Conservation (phyloP, 2,888 invertebrate genomes). For the Ptilodon capucinus region DNA sequence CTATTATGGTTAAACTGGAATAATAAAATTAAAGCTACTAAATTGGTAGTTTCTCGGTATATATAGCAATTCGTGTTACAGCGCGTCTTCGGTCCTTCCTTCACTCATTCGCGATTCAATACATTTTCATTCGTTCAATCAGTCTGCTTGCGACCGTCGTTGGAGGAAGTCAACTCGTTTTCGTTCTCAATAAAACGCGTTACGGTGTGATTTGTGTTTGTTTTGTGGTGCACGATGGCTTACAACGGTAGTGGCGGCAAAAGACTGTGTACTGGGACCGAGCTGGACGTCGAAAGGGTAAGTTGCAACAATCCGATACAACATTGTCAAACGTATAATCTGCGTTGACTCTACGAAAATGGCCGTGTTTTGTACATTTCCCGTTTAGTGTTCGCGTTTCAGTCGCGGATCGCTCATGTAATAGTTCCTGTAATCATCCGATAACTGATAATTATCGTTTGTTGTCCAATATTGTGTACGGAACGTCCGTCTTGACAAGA, state of each 20-base stretch:
- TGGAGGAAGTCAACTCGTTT: conserved; percentile 51
- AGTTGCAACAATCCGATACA: conserved; percentile 42
- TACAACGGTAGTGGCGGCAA: conserved; percentile 86
- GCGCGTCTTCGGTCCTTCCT: conserved; percentile 23
- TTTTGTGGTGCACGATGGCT: conserved; percentile 86
- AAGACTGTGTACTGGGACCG: conserved; percentile 79
- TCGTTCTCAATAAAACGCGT: conserved; percentile 60
- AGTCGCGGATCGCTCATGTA: conserved; percentile 32
- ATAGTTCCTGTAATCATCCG: conserved; percentile 26
- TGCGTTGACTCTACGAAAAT: conserved; percentile 66
- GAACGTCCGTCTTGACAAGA: conserved; percentile 50
- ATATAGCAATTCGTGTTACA: conserved; percentile 1
- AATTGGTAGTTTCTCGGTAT: neutral
- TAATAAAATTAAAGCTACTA: neutral
- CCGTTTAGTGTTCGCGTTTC: conserved; percentile 61
- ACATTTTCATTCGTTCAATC: conserved; percentile 56
- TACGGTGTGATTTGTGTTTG: conserved; percentile 80
- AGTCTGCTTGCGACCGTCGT: conserved; percentile 68
- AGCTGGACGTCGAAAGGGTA: conserved; percentile 79
- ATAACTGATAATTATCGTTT: conserved; percentile 34
- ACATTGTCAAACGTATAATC: conserved; percentile 54
- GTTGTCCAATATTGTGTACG: conserved; percentile 28
- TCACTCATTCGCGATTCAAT: conserved; percentile 35
- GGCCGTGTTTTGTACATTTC: conserved; percentile 76
- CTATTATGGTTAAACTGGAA: no score